Evolutionary conservation across 2,888 invertebrate genomes (phyloP).

Genomic region (Antheraea yamamai): DNA sequence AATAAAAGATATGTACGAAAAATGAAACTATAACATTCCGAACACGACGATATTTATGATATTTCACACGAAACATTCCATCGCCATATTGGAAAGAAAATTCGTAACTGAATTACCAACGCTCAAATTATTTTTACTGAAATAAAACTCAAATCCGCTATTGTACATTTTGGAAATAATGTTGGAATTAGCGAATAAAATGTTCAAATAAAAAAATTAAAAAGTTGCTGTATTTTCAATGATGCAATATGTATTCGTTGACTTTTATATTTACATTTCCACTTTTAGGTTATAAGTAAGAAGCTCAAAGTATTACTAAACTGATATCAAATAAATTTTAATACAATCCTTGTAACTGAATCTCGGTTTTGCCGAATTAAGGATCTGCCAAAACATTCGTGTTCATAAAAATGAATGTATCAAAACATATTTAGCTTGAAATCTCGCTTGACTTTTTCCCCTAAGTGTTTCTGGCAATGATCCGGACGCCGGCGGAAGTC

Average conservation of each 20-base stretch:
- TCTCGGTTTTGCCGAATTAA: conserved; percentile 5
- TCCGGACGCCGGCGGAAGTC: conserved; percentile 76
- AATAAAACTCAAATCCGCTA: no score
- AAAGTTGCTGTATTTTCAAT: not conserved
- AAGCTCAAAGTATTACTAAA: not conserved
- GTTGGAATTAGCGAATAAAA: no score
- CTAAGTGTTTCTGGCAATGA: conserved; percentile 69
- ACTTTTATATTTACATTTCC: not conserved
- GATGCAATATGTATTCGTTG: not conserved
- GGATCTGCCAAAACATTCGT: conserved; percentile 12
- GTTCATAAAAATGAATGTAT: conserved; percentile 11
- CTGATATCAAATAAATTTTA: conserved; percentile 5
- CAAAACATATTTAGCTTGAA: conserved; percentile 32
- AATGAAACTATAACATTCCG: not conserved
- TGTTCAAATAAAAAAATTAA: not conserved
- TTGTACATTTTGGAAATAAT: no score
- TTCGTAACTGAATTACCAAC: no score
- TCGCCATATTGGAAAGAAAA: not conserved
- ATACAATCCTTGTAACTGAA: conserved; percentile 27
- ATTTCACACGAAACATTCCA: no score
- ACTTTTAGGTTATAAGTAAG: not conserved
- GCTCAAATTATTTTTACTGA: no score
- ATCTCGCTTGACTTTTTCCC: conserved; percentile 38
- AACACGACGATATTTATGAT: not conserved
- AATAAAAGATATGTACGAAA: not conserved